phyloP scores from a whole-genome alignment of 2,113 vertebrate species.

The Hippocampus comes region DNA sequence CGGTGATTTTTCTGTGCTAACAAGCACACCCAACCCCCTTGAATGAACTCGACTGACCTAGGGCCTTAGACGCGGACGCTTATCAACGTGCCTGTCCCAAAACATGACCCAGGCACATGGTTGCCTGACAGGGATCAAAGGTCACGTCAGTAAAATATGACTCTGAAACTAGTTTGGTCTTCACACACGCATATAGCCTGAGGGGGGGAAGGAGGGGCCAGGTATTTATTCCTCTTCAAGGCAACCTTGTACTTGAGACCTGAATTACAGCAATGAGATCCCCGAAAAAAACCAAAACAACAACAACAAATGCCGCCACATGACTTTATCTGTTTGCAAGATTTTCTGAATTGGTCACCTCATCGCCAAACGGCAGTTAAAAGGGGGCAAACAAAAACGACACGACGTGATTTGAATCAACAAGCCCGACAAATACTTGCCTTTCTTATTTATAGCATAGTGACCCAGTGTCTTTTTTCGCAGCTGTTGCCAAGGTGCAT shows the following conservation, averaged over 20 bases:
- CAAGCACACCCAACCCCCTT: constrained; percentile 26
- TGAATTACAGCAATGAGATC: not conserved
- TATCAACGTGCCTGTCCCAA: constrained; percentile 56
- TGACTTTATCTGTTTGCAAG: not conserved
- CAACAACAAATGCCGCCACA: not conserved
- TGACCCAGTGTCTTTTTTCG: constrained; percentile 17
- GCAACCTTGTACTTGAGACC: constrained; percentile 41
- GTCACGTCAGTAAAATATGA: constrained; percentile 55
- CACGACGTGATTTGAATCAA: not conserved
- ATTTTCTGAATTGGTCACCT: not conserved
- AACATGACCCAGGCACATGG: constrained; percentile 67
- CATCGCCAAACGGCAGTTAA: not conserved
- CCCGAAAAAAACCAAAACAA: not conserved
- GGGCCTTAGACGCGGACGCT: constrained; percentile 33
- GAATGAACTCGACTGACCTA: constrained; percentile 51
- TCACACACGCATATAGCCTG: not conserved
- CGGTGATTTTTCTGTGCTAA: constrained; percentile 24
- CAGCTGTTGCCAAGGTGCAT: not conserved
- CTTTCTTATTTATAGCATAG: constrained; percentile 10
- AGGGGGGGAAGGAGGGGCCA: not conserved
- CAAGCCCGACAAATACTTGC: not conserved
- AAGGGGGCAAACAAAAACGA: not conserved
- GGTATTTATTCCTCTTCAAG: constrained; percentile 2
- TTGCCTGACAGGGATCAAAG: constrained; percentile 65
- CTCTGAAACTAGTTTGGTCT: constrained; percentile 41